Base-by-base conservation (phyloP, 2,797 vertebrate genomes). In the Megaceryle alcyon region DNA sequence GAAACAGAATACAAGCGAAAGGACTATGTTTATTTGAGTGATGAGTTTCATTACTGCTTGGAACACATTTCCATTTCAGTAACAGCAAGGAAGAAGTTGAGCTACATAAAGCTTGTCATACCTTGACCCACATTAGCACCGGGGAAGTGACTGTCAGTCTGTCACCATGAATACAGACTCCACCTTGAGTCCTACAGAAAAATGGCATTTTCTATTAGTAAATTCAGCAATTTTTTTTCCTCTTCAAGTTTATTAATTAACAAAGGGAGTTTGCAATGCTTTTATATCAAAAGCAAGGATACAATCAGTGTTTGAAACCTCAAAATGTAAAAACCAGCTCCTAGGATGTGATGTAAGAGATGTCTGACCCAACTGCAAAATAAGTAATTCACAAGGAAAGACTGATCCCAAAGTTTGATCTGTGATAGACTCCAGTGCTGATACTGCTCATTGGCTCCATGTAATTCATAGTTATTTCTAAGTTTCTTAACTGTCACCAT, bases 41-140 rank as follows among this genome's bases (percentile, higher is more conserved):
- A 70, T 12, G 46, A 54, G 25, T 28, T 87, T 82, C 82, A 63
- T 73, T 29, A 16, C 7, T 61, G 49, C 35, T 85, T 53, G 44
- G 39, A 82, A 90, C 23, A 57, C 63, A 69, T 43, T 61, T 93
- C 39, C 60, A 63, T 88, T 85, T 82, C 76, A 90, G 12, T 39
- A 89, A 88, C 33, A 91, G 43, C 31, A 64, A 78, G 26, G 56
- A 82, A 90, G 48, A 82, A 68, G 57, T 15, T 22, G 5, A 88
- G 69, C 53, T 49, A 31, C 1, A 37, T 12, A 54, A 87, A 95
- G 57, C 28, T 79, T 22, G 5, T 39, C 96, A 91, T 97, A 99
- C 99, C 99, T 99, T 98, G 82, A 99, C 97, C 99, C 99, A 99
- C 99, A 99, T 99, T 51, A 99, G 98, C 29, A 99, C 99, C 3